Evolutionary conservation across 2,888 invertebrate genomes (phyloP), one percentile per base, ranked within the genome.

Genomic region (Apoderus coryli): DNA sequence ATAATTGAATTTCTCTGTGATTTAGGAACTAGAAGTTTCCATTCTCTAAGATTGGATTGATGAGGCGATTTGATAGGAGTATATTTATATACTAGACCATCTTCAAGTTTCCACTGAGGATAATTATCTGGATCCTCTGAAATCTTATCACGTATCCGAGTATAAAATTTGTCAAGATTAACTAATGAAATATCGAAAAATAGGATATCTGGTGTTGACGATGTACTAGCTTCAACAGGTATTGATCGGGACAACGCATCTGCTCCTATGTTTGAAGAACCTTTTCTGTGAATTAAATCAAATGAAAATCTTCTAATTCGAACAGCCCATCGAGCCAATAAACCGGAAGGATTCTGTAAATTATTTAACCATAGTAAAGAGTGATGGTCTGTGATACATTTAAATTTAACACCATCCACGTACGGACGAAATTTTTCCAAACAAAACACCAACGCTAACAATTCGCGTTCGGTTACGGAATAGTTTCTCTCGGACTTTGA

Each of bases 361-460:
- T 36, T 38, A 23, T 38, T 36, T 13, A 45, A 26, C 45, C 42
- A 45, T 3, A 40, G 26, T 3, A 47, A 23, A 1, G 39, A 35
- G 25, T 36, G 28, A 24, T 49, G 46, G 23, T 48, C 47, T 2
- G 45, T 45, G 2, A 45, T 34, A 0, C 45, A 35, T 2, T 19
- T 42, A 34, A 48, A 47, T n/a, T 27, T 22, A 13, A 24, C 25
- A 14, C 39, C 42, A 30, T 45, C 44, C 1, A 43, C 25, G 22
- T 39, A 46, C 7, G 36, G 33, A 23, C 34, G 22, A 15, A 34
- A 44, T 30, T 39, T 42, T 27, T 41, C 38, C 7, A 42, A 32
- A 6, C 32, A 34, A 25, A 44, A 44, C 11, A 49, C n/a, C 10
- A 46, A 34, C 1, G 41, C 43, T 3, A 45, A 28, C 22, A 36